Conservation (phyloP, 2,797 vertebrate genomes). For the Alfaro cultratus region DNA sequence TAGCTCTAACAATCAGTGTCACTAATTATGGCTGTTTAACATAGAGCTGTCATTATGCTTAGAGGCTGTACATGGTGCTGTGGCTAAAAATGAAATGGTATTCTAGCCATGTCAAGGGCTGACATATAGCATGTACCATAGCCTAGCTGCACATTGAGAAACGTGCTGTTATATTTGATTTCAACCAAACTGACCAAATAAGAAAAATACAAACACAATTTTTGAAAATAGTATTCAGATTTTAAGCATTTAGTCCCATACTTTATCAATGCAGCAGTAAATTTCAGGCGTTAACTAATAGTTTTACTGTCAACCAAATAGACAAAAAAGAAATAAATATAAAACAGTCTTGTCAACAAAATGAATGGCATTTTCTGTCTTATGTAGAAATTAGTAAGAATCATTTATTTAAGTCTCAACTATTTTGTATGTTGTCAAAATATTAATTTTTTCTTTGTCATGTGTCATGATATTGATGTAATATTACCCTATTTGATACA, state of each 20-base stretch:
- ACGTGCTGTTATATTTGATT: not conserved
- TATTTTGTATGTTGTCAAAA: not conserved
- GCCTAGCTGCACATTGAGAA: not conserved
- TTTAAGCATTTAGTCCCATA: not conserved
- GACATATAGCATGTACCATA: conserved; percentile 5
- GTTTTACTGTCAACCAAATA: not conserved
- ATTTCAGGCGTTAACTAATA: not conserved
- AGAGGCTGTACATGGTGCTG: conserved; percentile 68
- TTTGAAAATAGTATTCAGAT: not conserved
- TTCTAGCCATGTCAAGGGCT: conserved; percentile 33
- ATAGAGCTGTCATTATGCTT: conserved; percentile 70
- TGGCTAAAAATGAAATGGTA: conserved; percentile 65
- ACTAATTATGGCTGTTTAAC: conserved; percentile 79
- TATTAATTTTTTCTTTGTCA: not conserved
- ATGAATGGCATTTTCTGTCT: not conserved
- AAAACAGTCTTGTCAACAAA: not conserved
- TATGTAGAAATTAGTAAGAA: not conserved
- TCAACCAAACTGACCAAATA: not conserved
- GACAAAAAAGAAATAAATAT: not conserved
- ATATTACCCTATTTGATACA: not conserved
- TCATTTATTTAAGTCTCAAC: not conserved
- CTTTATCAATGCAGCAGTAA: not conserved
- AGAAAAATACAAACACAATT: not conserved
- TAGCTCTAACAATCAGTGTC: conserved; percentile 72
- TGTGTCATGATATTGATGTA: not conserved